Percentiles rank a stretch among this genome's conserved stretches.
Conservation (phyloP, 2,888 invertebrate genomes). For the Sarcophaga variegata region DNA sequence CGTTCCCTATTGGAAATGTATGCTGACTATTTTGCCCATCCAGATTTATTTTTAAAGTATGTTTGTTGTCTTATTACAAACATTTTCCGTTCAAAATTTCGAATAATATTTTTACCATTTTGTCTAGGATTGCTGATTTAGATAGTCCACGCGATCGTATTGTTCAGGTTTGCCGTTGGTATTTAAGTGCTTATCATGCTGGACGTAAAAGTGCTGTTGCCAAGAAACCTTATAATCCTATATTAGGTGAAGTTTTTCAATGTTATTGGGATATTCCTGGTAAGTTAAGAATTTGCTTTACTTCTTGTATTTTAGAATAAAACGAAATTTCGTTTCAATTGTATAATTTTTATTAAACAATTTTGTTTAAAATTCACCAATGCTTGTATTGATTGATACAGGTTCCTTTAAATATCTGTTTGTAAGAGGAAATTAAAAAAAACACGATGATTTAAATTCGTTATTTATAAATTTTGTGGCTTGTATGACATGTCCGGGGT, state of each 20-base stretch:
- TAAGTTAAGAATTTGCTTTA: slow-evolving; percentile 56
- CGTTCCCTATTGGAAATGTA: slow-evolving; percentile 99
- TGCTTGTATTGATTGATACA: not conserved
- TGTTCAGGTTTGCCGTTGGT: slow-evolving; percentile 97
- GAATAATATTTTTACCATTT: not conserved
- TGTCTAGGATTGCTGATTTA: slow-evolving; percentile 91
- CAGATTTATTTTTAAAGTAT: slow-evolving; percentile 96
- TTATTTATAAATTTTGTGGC: too few species aligned
- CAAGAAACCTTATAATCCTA: slow-evolving; percentile 99
- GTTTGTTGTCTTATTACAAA: slow-evolving; percentile 61
- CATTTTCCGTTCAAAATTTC: not conserved
- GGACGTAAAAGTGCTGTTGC: slow-evolving; percentile 98
- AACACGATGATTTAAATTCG: too few species aligned
- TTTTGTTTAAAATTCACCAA: not conserved
- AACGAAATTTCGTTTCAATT: not conserved
- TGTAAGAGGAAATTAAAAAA: not conserved
- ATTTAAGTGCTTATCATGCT: slow-evolving; percentile 98
- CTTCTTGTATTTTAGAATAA: too few species aligned
- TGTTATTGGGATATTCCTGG: slow-evolving; percentile 91
- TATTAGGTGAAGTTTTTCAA: slow-evolving; percentile 97
- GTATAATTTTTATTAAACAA: not conserved
- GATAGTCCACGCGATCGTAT: slow-evolving; percentile 93
- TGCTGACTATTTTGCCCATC: slow-evolving; percentile 99
- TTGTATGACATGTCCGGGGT: too few species aligned
- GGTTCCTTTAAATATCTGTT: not conserved